Base-by-base conservation (phyloP, 2,113 vertebrate species). In the Tapirus terrestris region DNA sequence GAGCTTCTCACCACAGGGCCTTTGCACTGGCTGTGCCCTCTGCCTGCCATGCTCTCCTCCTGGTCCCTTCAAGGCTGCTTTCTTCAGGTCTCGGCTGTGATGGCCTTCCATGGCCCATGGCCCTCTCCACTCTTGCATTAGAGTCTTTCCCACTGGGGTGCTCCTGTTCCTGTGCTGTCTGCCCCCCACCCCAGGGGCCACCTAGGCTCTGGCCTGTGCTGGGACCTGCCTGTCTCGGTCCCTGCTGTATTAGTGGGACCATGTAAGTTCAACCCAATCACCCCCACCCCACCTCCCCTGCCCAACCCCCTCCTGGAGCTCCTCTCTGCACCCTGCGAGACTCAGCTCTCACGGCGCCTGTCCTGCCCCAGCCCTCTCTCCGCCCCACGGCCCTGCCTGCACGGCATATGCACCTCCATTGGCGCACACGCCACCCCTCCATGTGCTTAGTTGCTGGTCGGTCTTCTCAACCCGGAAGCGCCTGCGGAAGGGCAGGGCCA, bases 81-180 rank as follows among this genome's bases (percentile, higher is more conserved):
- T n/a, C 45, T 53, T 29, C 14, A 8, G 60, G 25, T 27, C 45
- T 70, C 51, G 0, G 36, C 67, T 13, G 36, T 36, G 12, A 10
- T 6, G 48, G 8, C n/a, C 13, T 20, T 25, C 17, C 0, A 0
- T 0, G 45, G 8, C 20, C 70, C 1, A 1, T 0, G 0, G 2
- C 25, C 13, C 33, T 29, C 70, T 73, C 82, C 18, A 6, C 16
- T 23, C 68, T 33, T 0, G 23, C 8, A 11, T 29, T 12, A 6
- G 36, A 2, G 58, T n/a, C 60, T 51, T 36, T 60, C 60, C 56
- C 14, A 9, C 23, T 1, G 2, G 51, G 2, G 10, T 6, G 65
- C 31, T 45, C 60, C 29, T 18, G 45, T 43, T 72, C 29, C 21
- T 13, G 20, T 12, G 58, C 65, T 5, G 0, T 21, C 58, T 9